phyloP scores from a whole-genome alignment of 2,797 vertebrate species.

The Otolemur crassicaudatus region DNA sequence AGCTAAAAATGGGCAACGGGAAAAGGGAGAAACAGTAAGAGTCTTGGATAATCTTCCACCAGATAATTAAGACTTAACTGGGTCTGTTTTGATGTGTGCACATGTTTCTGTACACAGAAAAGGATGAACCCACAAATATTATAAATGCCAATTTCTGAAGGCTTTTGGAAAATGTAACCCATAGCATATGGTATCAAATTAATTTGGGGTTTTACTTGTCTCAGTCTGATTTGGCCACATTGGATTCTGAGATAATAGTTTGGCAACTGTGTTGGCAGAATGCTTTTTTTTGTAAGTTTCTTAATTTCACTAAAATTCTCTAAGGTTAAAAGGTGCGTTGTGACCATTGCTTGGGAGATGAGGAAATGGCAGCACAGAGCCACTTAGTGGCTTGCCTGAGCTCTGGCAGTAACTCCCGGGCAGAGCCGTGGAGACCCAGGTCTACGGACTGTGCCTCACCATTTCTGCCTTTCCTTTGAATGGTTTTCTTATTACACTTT shows the following conservation, averaged over 20 bases:
- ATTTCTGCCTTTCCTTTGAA: neutral
- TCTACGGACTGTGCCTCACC: neutral
- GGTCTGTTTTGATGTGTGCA: conserved; percentile 71
- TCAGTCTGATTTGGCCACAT: conserved; percentile 45
- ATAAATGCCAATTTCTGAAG: conserved; percentile 62
- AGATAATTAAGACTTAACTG: conserved; percentile 60
- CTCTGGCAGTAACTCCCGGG: neutral
- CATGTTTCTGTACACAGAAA: conserved; percentile 48
- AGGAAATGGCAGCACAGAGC: neutral
- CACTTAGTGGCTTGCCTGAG: neutral
- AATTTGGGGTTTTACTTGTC: conserved; percentile 70
- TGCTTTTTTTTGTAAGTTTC: neutral
- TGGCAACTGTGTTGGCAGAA: conserved; percentile 33
- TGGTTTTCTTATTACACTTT: neutral
- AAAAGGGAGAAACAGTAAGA: conserved; percentile 24
- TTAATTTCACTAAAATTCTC: neutral
- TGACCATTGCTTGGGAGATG: neutral
- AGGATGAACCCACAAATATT: conserved; percentile 67
- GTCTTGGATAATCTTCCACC: conserved; percentile 24
- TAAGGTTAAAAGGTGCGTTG: neutral
- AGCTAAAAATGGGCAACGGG: conserved; percentile 47
- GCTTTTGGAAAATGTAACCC: conserved; percentile 67
- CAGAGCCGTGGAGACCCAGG: neutral
- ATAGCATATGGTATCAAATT: conserved; percentile 63
- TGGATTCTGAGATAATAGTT: conserved; percentile 87